These are phyloP conservation scores for Achatina immaculata DNA, from an alignment of 1,140 invertebrate species.

Conservation along the genomic window DNA sequence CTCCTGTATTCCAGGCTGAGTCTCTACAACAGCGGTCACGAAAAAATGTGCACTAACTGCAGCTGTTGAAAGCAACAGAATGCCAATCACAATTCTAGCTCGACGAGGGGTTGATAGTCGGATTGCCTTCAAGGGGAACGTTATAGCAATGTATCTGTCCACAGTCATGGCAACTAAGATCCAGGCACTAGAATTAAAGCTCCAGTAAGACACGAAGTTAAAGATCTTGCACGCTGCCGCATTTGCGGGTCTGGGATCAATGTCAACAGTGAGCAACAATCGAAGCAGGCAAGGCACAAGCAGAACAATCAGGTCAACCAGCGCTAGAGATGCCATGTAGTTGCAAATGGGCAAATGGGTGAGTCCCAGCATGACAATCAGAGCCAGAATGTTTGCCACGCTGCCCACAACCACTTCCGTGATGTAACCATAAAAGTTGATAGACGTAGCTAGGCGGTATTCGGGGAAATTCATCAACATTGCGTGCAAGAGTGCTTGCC, in stretches of 20 bases:
- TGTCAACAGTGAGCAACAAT: slow-evolving; percentile 47
- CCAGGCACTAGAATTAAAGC: slow-evolving; percentile 59
- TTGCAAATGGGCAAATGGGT: slow-evolving; percentile 58
- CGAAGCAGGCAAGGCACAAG: slow-evolving; percentile 49
- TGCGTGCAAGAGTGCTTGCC: neutral
- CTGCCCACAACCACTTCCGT: slow-evolving; percentile 60
- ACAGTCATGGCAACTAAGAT: slow-evolving; percentile 64
- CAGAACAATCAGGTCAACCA: slow-evolving; percentile 59
- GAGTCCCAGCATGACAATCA: slow-evolving; percentile 61
- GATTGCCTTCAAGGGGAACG: slow-evolving; percentile 54
- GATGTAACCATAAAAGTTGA: slow-evolving; percentile 56
- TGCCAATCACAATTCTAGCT: slow-evolving; percentile 42
- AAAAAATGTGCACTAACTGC: slow-evolving; percentile 53
- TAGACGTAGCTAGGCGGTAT: slow-evolving; percentile 43
- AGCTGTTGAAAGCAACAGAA: slow-evolving; percentile 42
- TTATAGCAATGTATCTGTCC: slow-evolving; percentile 57
- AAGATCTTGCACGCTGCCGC: slow-evolving; percentile 44
- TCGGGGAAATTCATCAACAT: slow-evolving; percentile 28
- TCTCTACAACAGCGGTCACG: slow-evolving; percentile 43
- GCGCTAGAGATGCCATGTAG: slow-evolving; percentile 62
- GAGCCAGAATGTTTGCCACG: slow-evolving; percentile 62
- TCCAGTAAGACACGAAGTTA: slow-evolving; percentile 53
- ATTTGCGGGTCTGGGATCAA: slow-evolving; percentile 40
- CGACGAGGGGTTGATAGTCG: slow-evolving; percentile 41
- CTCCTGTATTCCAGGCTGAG: neutral